phyloP scores from a whole-genome alignment of 2,113 vertebrate genomes.

The Pteruthius melanotis region DNA sequence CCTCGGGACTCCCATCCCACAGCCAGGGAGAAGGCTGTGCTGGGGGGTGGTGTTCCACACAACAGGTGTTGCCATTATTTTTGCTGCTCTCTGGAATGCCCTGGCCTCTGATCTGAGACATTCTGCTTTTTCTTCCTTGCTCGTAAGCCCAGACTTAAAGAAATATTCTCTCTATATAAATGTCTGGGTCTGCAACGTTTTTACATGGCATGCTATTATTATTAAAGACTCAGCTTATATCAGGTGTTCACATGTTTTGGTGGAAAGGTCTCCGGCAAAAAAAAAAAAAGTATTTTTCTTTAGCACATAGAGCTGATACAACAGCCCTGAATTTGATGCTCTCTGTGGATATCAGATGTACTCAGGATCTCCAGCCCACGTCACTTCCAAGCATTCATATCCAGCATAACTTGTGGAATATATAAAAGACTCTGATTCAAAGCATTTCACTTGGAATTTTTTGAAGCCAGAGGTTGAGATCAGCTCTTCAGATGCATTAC shows the following conservation, averaged over 20 bases:
- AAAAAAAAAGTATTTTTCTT: not conserved
- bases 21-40: not conserved
- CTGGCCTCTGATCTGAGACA: not conserved
- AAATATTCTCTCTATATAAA: not conserved
- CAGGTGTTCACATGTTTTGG: not conserved
- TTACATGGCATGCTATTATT: not conserved
- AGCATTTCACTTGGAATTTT: not conserved
- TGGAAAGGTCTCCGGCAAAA: not conserved
- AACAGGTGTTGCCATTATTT: not conserved
- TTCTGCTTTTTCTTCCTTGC: not conserved
- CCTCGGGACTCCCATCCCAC: accelerated
- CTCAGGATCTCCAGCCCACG: not conserved
- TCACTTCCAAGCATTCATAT: not conserved
- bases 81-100: not conserved
- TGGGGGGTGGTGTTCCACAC: not conserved
- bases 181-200: not conserved
- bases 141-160: not conserved
- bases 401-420: not conserved
- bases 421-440: not conserved
- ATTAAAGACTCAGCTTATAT: not conserved
- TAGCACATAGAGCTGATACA: not conserved
- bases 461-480: not conserved
- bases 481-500: not conserved
- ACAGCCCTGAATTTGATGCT: not conserved
- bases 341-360: not conserved